A percentile compares a stretch with the other conserved stretches of the same genome.
Evolutionary conservation across 2,797 vertebrate genomes (phyloP).

Genomic region (Neostethus bicornis): DNA sequence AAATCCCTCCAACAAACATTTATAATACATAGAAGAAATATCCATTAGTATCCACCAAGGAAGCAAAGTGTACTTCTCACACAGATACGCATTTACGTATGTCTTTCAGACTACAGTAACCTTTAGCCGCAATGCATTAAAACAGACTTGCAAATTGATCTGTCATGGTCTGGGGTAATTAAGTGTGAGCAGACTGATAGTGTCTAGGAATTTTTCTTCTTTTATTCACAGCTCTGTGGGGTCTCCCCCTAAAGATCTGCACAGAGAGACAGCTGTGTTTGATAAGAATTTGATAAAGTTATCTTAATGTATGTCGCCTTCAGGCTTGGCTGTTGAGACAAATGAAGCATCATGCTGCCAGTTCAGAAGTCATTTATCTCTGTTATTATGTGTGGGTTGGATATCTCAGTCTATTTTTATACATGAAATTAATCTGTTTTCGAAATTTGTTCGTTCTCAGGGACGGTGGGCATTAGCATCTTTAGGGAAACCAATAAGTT

Average conservation of each 20-base stretch:
- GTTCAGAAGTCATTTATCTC: neutral
- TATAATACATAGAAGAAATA: too few species aligned
- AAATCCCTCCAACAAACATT: too few species aligned
- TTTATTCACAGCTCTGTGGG: slow-evolving; percentile 3
- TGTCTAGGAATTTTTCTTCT: too few species aligned
- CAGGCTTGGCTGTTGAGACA: slow-evolving; percentile 23
- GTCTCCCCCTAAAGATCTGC: slow-evolving; percentile 9
- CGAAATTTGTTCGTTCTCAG: slow-evolving; percentile 10
- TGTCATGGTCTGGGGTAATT: too few species aligned
- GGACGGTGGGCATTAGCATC: slow-evolving; percentile 9
- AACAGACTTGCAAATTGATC: too few species aligned
- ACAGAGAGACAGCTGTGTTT: neutral
- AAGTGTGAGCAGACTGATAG: too few species aligned
- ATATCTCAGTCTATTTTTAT: slow-evolving; percentile 14
- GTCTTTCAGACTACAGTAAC: too few species aligned
- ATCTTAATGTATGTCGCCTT: slow-evolving; percentile 23
- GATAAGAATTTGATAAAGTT: slow-evolving; percentile 30
- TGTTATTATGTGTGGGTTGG: neutral
- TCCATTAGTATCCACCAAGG: too few species aligned
- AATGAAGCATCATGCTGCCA: neutral
- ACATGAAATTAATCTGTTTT: slow-evolving; percentile 12
- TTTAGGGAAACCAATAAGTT: slow-evolving; percentile 19
- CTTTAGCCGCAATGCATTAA: too few species aligned
- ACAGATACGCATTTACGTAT: too few species aligned
- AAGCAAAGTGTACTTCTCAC: too few species aligned